Percentiles rank a stretch among this genome's conserved stretches.
These are phyloP conservation scores for Astreopora myriophthalma DNA, from an alignment of 64 coral and sea anemone species.

Conservation along the genomic window DNA sequence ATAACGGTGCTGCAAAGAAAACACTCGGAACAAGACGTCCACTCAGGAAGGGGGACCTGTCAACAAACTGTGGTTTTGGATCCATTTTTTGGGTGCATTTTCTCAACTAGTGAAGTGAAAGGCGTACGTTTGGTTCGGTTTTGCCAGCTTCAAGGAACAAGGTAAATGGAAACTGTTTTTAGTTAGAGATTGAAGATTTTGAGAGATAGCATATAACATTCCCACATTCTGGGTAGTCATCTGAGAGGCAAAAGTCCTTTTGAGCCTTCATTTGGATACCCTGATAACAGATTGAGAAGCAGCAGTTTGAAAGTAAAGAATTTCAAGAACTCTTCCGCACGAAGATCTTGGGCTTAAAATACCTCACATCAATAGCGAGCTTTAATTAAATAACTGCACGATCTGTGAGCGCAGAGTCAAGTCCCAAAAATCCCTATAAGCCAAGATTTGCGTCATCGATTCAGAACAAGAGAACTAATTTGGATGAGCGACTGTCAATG, in stretches of 20 bases:
- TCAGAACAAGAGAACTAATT: not conserved
- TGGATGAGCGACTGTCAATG: not conserved
- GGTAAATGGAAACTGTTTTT: not conserved
- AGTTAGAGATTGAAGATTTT: not conserved
- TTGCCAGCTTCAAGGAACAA: not conserved
- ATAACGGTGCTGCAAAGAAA: not conserved
- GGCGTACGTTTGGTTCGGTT: not conserved
- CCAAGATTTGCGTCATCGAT: not conserved
- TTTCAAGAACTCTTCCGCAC: not conserved
- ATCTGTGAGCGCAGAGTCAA: not conserved
- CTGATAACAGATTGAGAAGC: not conserved
- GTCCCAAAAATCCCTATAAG: not conserved
- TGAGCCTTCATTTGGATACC: not conserved
- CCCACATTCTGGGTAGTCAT: not conserved
- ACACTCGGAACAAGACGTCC: not conserved
- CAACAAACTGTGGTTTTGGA: too few species aligned
- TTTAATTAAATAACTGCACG: not conserved
- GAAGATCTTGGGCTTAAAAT: not conserved
- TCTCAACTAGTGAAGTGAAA: too few species aligned
- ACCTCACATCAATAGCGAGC: not conserved
- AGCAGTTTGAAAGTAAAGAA: not conserved
- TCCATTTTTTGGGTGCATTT: too few species aligned
- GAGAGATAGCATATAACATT: not conserved
- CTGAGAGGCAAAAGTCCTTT: not conserved
- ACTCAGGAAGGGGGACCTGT: too few species aligned